Base-by-base conservation (phyloP, 2,113 vertebrate species). In the Phoxinus phoxinus region DNA sequence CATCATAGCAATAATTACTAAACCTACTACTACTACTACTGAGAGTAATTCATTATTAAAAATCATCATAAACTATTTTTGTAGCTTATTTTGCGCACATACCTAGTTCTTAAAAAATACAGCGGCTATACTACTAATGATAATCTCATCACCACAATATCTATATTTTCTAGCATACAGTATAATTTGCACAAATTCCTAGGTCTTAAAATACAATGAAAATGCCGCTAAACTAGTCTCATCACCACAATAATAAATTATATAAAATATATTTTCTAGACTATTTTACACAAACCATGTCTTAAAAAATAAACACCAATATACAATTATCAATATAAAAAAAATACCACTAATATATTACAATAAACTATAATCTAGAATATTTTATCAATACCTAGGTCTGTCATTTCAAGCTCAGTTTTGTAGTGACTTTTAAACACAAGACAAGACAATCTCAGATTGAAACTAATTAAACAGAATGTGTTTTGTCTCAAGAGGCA, bases 391-490 rank as follows among this genome's bases (percentile, higher is more conserved):
- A 74, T 17, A 3, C 69, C 21, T 73, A 44, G 69, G 13, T 74
- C 71, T 25, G 3, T 8, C 13, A 74, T 25, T 46, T 74, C 23
- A 74, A 27, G n/a, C 15, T 74, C 41, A 27, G 41, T 74, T 27
- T 9, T 74, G 41, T 13, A 48, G n/a, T 48, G n/a, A n/a, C 23
- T 48, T 73, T 25, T n/a, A 44, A 25, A 44, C 21, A n/a, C 21
- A 15, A 74, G 41, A n/a, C 21, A 15, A 74, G 41, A 74, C 41
- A 48, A 48, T 74, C n/a, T 74, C 72, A 48, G 72, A 48, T n/a
- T 74, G 72, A 53, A 51, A 76, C 17, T 0, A 76, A 76, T 53
- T 76, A 76, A 76, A 53, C 46, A 3, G 41, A 74, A 74, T 76
- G 46, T 32, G 46, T 32, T 53, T 76, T 76, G 41, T 76, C 46